Conservation (phyloP, 2,888 invertebrate genomes). For the Junonia oenone region DNA sequence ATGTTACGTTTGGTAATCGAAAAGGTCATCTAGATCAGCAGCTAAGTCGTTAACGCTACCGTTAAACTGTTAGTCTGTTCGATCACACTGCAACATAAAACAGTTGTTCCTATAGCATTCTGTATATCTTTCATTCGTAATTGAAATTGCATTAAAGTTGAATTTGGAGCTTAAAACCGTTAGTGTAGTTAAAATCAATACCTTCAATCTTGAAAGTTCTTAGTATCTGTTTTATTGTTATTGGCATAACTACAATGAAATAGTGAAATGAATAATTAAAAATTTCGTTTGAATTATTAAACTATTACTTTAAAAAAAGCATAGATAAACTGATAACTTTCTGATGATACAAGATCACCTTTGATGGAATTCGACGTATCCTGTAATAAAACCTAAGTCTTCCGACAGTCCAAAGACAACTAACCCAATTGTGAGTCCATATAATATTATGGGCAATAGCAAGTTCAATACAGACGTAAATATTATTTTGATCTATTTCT, state of each 20-base stretch:
- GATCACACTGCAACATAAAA: slow-evolving; percentile 21
- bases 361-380: too few species aligned
- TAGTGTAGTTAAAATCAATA: too few species aligned
- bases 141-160: too few species aligned
- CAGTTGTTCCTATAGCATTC: slow-evolving; percentile 4
- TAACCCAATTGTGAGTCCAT: neutral
- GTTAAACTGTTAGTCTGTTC: slow-evolving; percentile 29
- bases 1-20: slow-evolving; percentile 20
- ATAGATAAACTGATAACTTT: too few species aligned
- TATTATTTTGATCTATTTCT: slow-evolving; percentile 19
- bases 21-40: slow-evolving; percentile 30
- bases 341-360: too few species aligned
- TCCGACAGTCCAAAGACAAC: neutral
- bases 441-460: neutral
- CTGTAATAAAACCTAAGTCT: too few species aligned
- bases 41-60: slow-evolving; percentile 29
- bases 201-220: too few species aligned
- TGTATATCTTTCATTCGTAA: neutral
- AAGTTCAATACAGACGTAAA: slow-evolving; percentile 8
- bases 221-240: too few species aligned
- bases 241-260: too few species aligned
- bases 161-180: neutral
- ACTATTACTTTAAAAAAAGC: too few species aligned
- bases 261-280: too few species aligned
- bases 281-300: too few species aligned